Conservation (phyloP, 2,113 vertebrate species). For the Numida meleagris region DNA sequence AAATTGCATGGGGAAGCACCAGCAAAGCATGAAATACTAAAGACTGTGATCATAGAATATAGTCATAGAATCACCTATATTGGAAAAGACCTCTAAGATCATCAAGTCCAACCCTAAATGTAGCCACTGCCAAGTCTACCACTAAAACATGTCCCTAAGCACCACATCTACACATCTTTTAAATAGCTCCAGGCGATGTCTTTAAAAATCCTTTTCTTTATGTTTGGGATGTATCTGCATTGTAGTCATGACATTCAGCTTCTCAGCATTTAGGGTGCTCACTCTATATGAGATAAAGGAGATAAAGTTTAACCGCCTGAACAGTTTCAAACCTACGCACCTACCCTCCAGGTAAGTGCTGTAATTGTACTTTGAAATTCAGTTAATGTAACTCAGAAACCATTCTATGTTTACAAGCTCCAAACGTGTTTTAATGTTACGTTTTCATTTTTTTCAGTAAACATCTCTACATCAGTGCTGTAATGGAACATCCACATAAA, state of each 20-base stretch:
- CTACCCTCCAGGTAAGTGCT: not conserved
- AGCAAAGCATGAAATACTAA: not conserved
- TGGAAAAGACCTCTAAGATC: not conserved
- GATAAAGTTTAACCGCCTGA: not conserved
- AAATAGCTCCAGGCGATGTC: not conserved
- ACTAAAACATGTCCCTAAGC: not conserved
- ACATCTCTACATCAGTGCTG: not conserved
- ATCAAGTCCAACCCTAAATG: not conserved
- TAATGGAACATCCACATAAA: not conserved
- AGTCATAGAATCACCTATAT: not conserved
- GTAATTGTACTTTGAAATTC: not conserved
- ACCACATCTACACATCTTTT: not conserved
- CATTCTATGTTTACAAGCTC: not conserved
- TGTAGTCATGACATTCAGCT: not conserved
- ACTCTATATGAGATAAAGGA: not conserved
- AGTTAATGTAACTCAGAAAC: not conserved
- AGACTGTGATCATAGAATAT: not conserved
- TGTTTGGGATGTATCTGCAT: not conserved
- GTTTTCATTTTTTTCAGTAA: not conserved
- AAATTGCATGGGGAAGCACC: not conserved
- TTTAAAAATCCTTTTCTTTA: not conserved
- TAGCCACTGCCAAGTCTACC: not conserved
- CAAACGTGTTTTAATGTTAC: not conserved
- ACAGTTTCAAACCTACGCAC: not conserved
- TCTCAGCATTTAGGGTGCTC: not conserved